These are phyloP conservation scores for Basileuterus tristriatus DNA, from an alignment of 2,797 vertebrate species.

Conservation along the genomic window DNA sequence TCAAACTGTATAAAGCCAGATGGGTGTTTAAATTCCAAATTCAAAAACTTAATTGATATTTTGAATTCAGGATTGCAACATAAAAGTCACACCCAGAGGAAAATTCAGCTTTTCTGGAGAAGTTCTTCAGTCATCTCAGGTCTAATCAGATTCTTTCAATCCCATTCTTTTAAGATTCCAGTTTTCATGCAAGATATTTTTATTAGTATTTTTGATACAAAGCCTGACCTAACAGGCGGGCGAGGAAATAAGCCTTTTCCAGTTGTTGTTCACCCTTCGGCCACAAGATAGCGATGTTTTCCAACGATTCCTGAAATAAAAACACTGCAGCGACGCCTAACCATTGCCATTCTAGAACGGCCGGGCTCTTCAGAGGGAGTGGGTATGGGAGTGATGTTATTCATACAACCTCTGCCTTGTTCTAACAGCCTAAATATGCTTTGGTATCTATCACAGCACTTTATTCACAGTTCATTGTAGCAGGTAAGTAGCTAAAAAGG, in stretches of 20 bases:
- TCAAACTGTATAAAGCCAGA: background rate
- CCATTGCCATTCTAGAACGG: background rate
- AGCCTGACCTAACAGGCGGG: background rate
- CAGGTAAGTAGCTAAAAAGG: background rate
- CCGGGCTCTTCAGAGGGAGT: background rate
- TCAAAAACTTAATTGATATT: background rate
- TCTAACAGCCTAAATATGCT: background rate
- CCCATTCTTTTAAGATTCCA: background rate
- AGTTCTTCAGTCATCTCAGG: background rate
- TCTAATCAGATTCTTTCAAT: background rate
- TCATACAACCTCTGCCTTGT: background rate
- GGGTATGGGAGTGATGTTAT: background rate
- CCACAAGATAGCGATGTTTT: constrained; percentile 71
- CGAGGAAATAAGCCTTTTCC: background rate
- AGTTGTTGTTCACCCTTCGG: background rate
- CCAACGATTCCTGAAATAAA: constrained; percentile 12
- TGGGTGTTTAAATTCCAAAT: rapidly evolving
- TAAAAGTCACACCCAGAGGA: background rate
- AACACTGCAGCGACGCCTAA: background rate
- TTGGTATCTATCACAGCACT: background rate
- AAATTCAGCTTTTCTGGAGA: background rate
- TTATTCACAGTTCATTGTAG: background rate
- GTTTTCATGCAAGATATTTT: background rate
- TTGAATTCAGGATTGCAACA: background rate
- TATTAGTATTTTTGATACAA: background rate